These are phyloP conservation scores for Caenorhabditis zanzibari DNA, from an alignment of 2,888 invertebrate species.

Conservation along the genomic window DNA sequence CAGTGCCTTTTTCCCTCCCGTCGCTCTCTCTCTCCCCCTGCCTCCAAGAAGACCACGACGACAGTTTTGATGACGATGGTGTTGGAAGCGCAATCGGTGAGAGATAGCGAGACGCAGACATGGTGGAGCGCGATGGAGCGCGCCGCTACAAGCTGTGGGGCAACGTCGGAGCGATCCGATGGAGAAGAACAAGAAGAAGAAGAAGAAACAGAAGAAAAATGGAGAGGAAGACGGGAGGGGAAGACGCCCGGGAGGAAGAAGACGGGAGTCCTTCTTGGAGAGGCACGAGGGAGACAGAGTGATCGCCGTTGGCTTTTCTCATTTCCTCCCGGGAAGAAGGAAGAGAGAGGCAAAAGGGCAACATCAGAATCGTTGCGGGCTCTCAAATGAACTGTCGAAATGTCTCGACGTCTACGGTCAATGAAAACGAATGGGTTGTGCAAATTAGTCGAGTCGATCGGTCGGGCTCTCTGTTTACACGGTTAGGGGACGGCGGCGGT, in stretches of 20 bases:
- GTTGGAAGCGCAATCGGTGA: conserved; percentile 21
- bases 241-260: conserved; percentile 35
- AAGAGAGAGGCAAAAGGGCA: not conserved
- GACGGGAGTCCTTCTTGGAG: conserved; percentile 20
- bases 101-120: conserved; percentile 18
- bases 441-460: conserved; percentile 16
- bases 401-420: conserved; percentile 24
- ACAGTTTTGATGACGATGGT: conserved; percentile 46
- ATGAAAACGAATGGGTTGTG: conserved; percentile 23
- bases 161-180: conserved; percentile 28
- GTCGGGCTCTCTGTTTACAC: not conserved
- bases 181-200: conserved; percentile 21
- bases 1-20: conserved; percentile 54
- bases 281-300: conserved; percentile 29
- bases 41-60: conserved; percentile 51
- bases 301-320: conserved; percentile 55
- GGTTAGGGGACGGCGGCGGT: not conserved
- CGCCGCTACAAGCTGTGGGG: conserved; percentile 13
- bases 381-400: not conserved
- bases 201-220: not conserved
- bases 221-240: conserved; percentile 32
- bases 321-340: conserved; percentile 16
- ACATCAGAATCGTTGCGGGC: not conserved
- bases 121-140: not conserved
- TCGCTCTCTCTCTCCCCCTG: not conserved